Conservation (phyloP, 2,888 invertebrate genomes). For the Caenorhabditis afra region DNA sequence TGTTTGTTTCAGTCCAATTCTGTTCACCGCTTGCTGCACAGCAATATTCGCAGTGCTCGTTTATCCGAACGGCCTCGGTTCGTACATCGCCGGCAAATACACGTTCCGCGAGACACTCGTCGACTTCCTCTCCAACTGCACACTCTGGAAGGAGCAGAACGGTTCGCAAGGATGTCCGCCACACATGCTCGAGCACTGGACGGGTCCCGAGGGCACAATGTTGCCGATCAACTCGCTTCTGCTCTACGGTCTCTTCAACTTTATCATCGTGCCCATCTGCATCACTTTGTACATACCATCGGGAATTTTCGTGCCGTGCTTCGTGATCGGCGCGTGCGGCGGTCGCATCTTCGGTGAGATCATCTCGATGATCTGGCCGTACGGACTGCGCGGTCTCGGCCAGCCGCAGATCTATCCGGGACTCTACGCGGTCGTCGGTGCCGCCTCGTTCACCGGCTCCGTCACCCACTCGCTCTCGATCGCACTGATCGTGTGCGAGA, state of each 20-base stretch:
- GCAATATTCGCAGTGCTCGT: conserved; percentile 83
- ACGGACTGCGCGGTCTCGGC: conserved; percentile 87
- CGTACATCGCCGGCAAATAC: conserved; percentile 85
- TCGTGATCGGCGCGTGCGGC: conserved; percentile 84
- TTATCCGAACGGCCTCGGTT: conserved; percentile 93
- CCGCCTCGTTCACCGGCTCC: conserved; percentile 91
- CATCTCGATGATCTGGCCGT: conserved; percentile 94
- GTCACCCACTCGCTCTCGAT: conserved; percentile 98
- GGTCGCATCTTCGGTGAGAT: conserved; percentile 81
- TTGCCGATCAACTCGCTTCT: conserved; percentile 56
- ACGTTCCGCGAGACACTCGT: conserved; percentile 73
- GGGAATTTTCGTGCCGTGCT: conserved; percentile 96
- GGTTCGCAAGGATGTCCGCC: conserved; percentile 63
- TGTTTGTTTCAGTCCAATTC: conserved; percentile 64
- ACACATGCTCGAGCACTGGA: conserved; percentile 65
- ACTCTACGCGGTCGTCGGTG: conserved; percentile 95
- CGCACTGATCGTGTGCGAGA: conserved; percentile 96
- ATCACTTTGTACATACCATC: conserved; percentile 70
- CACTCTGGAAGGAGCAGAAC: conserved; percentile 62
- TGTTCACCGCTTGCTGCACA: conserved; percentile 61
- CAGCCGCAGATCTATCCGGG: conserved; percentile 91
- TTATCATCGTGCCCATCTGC: conserved; percentile 70
- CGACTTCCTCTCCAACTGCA: conserved; percentile 73
- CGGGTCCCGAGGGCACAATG: conserved; percentile 52
- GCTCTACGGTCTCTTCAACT: conserved; percentile 65